These are phyloP conservation scores for Ailuropoda melanoleuca DNA, from an alignment of 2,113 vertebrate genomes.

Conservation along the genomic window DNA sequence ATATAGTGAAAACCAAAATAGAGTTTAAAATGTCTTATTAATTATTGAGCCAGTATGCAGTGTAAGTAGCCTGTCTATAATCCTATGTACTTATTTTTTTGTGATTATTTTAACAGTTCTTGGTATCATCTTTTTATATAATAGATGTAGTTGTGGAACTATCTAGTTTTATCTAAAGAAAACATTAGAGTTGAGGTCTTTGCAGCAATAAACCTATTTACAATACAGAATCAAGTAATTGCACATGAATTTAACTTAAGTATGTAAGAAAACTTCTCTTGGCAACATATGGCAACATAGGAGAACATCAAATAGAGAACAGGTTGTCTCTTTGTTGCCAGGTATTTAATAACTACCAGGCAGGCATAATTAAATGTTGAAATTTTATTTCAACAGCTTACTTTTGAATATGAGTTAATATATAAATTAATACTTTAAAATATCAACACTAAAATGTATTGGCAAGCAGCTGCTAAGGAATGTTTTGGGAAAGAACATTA, in stretches of 20 bases:
- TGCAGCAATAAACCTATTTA: conserved; percentile 16
- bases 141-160: conserved; percentile 32
- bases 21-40: conserved; percentile 1
- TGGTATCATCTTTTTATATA: background rate
- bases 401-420: conserved; percentile 50
- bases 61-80: background rate
- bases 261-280: conserved; percentile 1
- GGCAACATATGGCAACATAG: background rate
- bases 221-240: conserved; percentile 6
- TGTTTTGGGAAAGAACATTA: conserved; percentile 60
- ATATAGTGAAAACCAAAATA: background rate
- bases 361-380: conserved; percentile 48
- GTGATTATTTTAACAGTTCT: background rate
- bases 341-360: background rate
- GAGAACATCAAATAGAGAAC: background rate
- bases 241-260: background rate
- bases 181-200: conserved; percentile 3
- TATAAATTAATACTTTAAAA: conserved; percentile 54
- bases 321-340: conserved; percentile 19
- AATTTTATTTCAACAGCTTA: conserved; percentile 52
- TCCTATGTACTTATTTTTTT: background rate
- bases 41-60: background rate
- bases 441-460: conserved; percentile 51
- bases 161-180: conserved; percentile 1
- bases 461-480: conserved; percentile 30